Conservation (phyloP, 2,113 vertebrate genomes). For the Trinectes maculatus region DNA sequence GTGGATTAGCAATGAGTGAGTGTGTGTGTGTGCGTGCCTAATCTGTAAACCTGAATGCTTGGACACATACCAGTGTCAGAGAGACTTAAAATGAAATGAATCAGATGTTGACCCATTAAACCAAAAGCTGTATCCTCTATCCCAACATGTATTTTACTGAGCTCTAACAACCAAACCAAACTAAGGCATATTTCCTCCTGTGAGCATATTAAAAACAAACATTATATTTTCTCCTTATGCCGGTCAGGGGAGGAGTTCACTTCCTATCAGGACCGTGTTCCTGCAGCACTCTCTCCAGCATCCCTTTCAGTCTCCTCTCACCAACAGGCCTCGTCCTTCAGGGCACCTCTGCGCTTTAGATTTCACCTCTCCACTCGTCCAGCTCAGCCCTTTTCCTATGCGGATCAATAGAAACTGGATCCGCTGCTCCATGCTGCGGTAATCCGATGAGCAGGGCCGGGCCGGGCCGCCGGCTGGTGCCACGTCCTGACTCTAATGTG, state of each 20-base stretch:
- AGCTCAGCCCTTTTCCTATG: conserved; percentile 79
- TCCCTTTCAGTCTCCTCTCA: conserved; percentile 43
- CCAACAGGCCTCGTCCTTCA: conserved; percentile 74
- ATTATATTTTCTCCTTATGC: neutral
- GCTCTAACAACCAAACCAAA: no score
- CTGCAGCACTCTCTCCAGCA: no score
- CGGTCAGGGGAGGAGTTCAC: no score
- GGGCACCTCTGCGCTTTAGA: conserved; percentile 76
- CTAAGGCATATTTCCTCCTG: no score
- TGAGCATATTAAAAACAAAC: no score
- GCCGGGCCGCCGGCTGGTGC: conserved; percentile 64
- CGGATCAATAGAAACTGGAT: conserved; percentile 82
- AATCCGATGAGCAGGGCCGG: conserved; percentile 65
- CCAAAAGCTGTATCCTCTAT: no score
- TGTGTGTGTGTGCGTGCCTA: no score
- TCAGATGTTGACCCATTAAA: no score
- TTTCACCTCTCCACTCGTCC: conserved; percentile 79
- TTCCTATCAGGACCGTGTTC: no score
- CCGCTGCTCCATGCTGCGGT: conserved; percentile 65
- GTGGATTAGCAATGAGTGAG: no score
- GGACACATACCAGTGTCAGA: neutral
- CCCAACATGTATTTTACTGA: no score
- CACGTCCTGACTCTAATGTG: conserved; percentile 59
- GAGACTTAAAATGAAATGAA: neutral
- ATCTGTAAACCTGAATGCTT: neutral